These are phyloP conservation scores for Erythrocercus mccallii DNA, from an alignment of 2,113 vertebrate genomes.

Conservation along the genomic window DNA sequence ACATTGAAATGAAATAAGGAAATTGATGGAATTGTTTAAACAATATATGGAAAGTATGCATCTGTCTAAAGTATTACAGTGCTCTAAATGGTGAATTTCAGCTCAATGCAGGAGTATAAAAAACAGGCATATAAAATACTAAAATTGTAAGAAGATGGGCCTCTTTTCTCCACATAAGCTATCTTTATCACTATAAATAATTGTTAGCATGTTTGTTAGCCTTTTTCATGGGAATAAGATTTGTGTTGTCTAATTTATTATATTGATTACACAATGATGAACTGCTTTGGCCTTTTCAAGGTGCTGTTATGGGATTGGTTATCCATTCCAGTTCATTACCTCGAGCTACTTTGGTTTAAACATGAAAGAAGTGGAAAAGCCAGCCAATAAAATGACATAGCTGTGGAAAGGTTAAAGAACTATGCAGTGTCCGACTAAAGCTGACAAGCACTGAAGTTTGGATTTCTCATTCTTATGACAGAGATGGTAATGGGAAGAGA, in stretches of 20 bases:
- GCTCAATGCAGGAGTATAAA: neutral
- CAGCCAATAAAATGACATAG: constrained; percentile 38
- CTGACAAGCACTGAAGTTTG: constrained; percentile 32
- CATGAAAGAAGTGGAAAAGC: neutral
- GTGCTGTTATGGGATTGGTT: constrained; percentile 20
- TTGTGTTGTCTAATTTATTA: constrained; percentile 13
- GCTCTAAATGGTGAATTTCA: neutral
- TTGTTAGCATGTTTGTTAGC: neutral
- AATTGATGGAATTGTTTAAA: neutral
- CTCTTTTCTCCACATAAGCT: neutral
- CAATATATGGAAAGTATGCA: neutral
- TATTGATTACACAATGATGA: constrained; percentile 37
- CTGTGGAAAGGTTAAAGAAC: constrained; percentile 31
- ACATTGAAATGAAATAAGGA: neutral
- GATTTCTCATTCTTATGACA: constrained; percentile 40
- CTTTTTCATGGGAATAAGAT: constrained; percentile 7
- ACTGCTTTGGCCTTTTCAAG: constrained; percentile 44
- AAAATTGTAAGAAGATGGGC: neutral
- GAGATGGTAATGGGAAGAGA: constrained; percentile 46
- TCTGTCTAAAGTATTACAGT: neutral
- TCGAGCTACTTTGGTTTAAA: neutral
- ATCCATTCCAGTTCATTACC: constrained; percentile 16
- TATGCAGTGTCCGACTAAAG: neutral
- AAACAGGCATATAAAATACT: neutral
- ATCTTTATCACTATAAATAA: neutral